A percentile compares a stretch with the other conserved stretches of the same genome.
Conservation (phyloP, 1,140 invertebrate species). For the Trinorchestia longiramus region DNA sequence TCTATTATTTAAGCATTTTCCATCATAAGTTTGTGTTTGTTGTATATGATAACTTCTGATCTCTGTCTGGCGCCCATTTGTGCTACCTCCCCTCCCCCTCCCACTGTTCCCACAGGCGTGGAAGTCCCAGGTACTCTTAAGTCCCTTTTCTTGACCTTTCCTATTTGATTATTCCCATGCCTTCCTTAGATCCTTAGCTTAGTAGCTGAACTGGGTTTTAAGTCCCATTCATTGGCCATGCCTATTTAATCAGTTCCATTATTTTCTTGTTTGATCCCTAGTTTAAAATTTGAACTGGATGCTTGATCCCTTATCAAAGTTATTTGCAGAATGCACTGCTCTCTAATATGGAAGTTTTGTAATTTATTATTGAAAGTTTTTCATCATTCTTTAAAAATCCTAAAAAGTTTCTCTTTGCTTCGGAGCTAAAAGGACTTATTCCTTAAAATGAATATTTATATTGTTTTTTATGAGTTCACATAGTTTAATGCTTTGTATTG, state of each 20-base stretch:
- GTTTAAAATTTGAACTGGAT: background rate
- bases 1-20: slow-evolving; percentile 54
- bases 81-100: slow-evolving; percentile 19
- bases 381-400: background rate
- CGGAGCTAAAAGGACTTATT: background rate
- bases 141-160: background rate
- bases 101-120: slow-evolving; percentile 29
- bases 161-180: background rate
- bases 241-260: background rate
- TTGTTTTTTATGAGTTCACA: no score
- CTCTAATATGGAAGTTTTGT: background rate
- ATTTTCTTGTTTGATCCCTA: background rate
- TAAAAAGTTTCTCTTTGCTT: background rate
- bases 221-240: background rate
- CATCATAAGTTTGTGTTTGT: slow-evolving; percentile 23
- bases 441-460: no score
- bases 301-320: background rate
- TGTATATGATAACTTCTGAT: slow-evolving; percentile 1
- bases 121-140: slow-evolving; percentile 26
- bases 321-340: background rate
- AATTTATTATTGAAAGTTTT: background rate
- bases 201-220: background rate
- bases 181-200: slow-evolving; percentile 28
- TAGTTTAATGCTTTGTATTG: background rate
- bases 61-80: slow-evolving; percentile 55